Evolutionary conservation across 2,113 vertebrate genomes (phyloP).

Genomic region (Pygoscelis adeliae): DNA sequence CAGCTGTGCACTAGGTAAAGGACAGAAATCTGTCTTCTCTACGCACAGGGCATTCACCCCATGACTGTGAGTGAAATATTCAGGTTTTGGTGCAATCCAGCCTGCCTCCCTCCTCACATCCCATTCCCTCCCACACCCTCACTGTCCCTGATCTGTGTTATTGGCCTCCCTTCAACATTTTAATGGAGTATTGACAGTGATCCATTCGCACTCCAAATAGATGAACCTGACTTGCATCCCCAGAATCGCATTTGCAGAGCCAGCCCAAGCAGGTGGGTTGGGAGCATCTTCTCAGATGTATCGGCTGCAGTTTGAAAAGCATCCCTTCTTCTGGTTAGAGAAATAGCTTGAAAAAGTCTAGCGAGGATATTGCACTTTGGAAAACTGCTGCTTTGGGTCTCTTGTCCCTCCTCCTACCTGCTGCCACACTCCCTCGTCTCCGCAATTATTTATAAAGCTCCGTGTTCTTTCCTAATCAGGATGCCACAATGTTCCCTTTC

Average conservation of each 20-base stretch:
- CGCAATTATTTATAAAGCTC: constrained; percentile 42
- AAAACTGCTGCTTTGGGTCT: not conserved
- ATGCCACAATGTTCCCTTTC: not conserved
- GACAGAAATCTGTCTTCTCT: not conserved
- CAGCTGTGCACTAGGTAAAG: not conserved
- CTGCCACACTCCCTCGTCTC: not conserved
- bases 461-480: not conserved
- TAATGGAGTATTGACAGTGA: constrained; percentile 24
- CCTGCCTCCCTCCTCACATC: not conserved
- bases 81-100: not conserved
- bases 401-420: constrained; percentile 42
- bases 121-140: not conserved
- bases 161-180: constrained; percentile 35
- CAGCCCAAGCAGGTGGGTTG: not conserved
- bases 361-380: not conserved
- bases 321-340: not conserved
- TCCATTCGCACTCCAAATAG: not conserved
- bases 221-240: not conserved
- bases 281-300: not conserved
- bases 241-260: not conserved
- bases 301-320: not conserved
- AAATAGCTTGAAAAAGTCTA: constrained; percentile 10
- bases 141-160: not conserved
- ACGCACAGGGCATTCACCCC: not conserved
- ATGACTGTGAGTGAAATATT: not conserved